Conservation (phyloP, 2,797 vertebrate genomes). For the Tenualosa ilisha region DNA sequence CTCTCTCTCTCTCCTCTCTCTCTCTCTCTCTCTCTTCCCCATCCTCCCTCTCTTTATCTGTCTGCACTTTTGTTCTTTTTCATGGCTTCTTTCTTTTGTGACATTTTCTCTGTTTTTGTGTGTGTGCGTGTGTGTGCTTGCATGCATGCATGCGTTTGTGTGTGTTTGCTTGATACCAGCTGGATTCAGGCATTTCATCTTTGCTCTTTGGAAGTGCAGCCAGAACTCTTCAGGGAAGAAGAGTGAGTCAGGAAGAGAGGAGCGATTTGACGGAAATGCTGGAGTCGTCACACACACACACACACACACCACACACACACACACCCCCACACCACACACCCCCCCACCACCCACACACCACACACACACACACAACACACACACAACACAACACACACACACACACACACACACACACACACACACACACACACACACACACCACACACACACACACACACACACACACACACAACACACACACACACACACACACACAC, state of each 20-base stretch:
- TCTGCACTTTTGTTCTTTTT: background rate
- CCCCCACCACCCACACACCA: no score
- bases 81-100: background rate
- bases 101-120: background rate
- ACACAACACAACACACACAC: no score
- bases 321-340: background rate
- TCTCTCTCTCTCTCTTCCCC: no score
- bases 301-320: no score
- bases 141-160: background rate
- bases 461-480: no score
- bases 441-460: no score
- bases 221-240: constrained; percentile 64
- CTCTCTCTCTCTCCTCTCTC: background rate
- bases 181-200: constrained; percentile 72
- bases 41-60: background rate
- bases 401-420: no score
- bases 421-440: no score
- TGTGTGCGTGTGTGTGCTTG: constrained; percentile 27
- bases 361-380: no score
- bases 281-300: background rate
- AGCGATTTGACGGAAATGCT: background rate
- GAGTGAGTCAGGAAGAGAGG: constrained; percentile 43
- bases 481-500: no score
- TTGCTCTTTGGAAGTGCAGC: constrained; percentile 55
- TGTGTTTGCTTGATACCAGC: constrained; percentile 56